Evolutionary conservation across 2,113 vertebrate genomes (phyloP), one percentile per base, ranked within the genome.

Genomic region (Ondatra zibethicus): DNA sequence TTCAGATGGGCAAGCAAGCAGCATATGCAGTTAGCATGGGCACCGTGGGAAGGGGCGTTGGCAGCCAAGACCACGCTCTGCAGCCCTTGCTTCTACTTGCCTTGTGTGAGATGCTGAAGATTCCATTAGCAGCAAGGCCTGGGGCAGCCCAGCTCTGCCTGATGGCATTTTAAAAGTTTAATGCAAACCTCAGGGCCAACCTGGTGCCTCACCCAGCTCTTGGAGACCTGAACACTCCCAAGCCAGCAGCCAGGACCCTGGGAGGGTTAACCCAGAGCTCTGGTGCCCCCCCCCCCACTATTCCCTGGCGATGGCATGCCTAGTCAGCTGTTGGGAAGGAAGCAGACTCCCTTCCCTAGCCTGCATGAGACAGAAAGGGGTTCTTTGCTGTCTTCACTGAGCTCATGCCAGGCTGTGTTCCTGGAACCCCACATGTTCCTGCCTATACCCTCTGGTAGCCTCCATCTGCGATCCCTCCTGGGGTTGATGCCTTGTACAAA

Each of bases 361-460:
- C 92, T 3, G 39, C 0, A 97, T 97, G 97, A 95, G 96, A 95
- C 93, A 92, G 97, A 97, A 97, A 98, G 98, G 98, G 97, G 73
- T 97, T 97, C 97, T 97, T 98, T 58, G 47, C 14, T 23, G 25
- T 58, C 66, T 47, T 39, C 7, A 4, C 76, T 33, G n/a, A 58
- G 50, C 36, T 33, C 50, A 45, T 10, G 39, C 45, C 36, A 17
- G 61, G 42, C 75, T 13, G 7, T 77, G 23, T 25, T 50, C 31
- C 78, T 85, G 70, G 6, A 45, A 11, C 52, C 25, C 96, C 76
- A 95, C 95, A 88, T 95, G 97, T 97, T 98, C 98, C 94, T 96
- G 76, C 98, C 97, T 97, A 97, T 50, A 23, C 23, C 81, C 98
- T 98, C 98, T 97, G 98, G 98, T 14, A n/a, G n/a, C n/a, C 27